These are phyloP conservation scores for Trilocha varians DNA, from an alignment of 2,888 invertebrate genomes.

Conservation along the genomic window DNA sequence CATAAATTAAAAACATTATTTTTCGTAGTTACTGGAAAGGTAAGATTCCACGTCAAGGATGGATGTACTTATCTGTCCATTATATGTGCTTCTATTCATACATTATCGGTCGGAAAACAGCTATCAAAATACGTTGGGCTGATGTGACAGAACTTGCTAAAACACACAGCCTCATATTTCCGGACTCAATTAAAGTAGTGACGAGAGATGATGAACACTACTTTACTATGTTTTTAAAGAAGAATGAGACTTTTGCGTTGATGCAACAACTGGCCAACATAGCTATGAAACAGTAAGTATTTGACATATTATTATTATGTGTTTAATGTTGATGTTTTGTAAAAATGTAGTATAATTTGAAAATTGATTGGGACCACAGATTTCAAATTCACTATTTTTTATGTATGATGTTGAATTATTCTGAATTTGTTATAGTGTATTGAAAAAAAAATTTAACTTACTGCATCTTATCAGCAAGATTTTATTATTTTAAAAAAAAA, in stretches of 20 bases:
- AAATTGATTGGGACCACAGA: no score
- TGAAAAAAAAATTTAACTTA: no score
- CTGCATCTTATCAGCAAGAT: no score
- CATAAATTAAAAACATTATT: neutral
- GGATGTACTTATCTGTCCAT: conserved; percentile 97
- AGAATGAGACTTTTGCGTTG: conserved; percentile 89
- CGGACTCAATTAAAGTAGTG: conserved; percentile 89
- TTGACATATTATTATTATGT: conserved; percentile 1
- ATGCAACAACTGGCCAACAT: conserved; percentile 97
- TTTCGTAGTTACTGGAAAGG: conserved; percentile 91
- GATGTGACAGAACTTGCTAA: conserved; percentile 88
- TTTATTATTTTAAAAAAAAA: no score
- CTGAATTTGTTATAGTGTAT: no score
- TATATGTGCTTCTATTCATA: conserved; percentile 97
- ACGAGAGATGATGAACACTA: conserved; percentile 90
- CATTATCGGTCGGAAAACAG: conserved; percentile 92
- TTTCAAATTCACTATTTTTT: no score
- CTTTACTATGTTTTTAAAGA: conserved; percentile 93
- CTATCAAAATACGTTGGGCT: conserved; percentile 90
- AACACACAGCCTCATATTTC: conserved; percentile 83
- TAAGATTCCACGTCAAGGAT: conserved; percentile 94
- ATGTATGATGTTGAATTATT: no score
- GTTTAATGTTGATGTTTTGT: no score
- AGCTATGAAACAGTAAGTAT: conserved; percentile 90
- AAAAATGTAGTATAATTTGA: no score